These are phyloP conservation scores for Isoperla grammatica DNA, from an alignment of 2,888 invertebrate genomes.

Conservation along the genomic window DNA sequence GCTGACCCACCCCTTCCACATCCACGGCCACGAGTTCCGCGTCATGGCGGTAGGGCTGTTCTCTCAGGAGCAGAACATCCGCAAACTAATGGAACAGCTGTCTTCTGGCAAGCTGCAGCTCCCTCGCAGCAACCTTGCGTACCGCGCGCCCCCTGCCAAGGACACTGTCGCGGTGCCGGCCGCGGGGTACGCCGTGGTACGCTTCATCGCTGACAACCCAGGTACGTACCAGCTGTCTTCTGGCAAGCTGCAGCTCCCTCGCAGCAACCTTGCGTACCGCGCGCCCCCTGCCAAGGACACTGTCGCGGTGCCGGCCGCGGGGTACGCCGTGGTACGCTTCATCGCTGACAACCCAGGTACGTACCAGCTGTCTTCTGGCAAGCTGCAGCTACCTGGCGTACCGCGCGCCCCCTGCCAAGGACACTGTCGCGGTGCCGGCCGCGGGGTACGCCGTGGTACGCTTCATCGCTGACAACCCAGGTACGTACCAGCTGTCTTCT, in stretches of 20 bases:
- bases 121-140: conserved; percentile 28
- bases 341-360: conserved; percentile 41
- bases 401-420: no score
- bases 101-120: conserved; percentile 26
- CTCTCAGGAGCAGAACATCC: conserved; percentile 14
- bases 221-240: conserved; percentile 34
- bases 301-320: conserved; percentile 42
- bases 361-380: no score
- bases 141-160: conserved; percentile 38
- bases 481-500: neutral
- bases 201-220: conserved; percentile 41
- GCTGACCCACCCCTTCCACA: conserved; percentile 39
- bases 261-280: conserved; percentile 32
- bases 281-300: conserved; percentile 41
- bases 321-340: conserved; percentile 41
- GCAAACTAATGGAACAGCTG: neutral
- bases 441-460: no score
- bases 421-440: no score
- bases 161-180: conserved; percentile 43
- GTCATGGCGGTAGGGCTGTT: conserved; percentile 40
- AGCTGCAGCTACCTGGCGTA: no score
- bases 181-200: conserved; percentile 41
- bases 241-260: conserved; percentile 27
- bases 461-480: no score
- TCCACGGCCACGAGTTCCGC: conserved; percentile 40